A percentile compares a stretch with the other conserved stretches of the same genome.
phyloP scores from a whole-genome alignment of 2,888 invertebrate species.

The Lasioglossum lativentre region DNA sequence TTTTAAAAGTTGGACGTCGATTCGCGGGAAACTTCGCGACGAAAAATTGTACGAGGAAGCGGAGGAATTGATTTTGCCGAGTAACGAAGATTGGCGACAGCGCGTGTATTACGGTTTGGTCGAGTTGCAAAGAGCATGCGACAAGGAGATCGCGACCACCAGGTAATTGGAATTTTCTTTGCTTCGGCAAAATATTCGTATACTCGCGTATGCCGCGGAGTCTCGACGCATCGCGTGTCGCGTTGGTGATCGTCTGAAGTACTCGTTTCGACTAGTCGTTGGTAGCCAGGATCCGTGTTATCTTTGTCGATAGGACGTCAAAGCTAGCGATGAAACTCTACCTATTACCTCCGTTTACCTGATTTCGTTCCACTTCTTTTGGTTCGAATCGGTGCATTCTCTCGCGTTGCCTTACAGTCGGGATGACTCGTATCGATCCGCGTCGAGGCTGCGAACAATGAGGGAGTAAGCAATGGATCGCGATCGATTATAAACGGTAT shows the following conservation, averaged over 20 bases:
- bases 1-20: conserved; percentile 84
- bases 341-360: neutral
- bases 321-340: neutral
- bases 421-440: neutral
- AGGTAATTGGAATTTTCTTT: conserved; percentile 41
- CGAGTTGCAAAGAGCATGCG: conserved; percentile 87
- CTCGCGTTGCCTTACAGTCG: neutral
- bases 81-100: conserved; percentile 89
- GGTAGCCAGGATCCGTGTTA: neutral
- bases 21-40: conserved; percentile 50
- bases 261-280: neutral
- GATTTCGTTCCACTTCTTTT: neutral
- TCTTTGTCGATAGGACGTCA: neutral
- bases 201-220: neutral
- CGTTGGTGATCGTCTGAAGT: neutral
- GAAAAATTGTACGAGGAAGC: conserved; percentile 81
- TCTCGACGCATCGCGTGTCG: neutral
- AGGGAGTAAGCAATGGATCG: conserved; percentile 38
- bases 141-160: conserved; percentile 68
- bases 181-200: neutral
- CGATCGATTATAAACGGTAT: conserved; percentile 1
- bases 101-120: conserved; percentile 89
- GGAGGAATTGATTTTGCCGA: conserved; percentile 88
- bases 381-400: neutral
- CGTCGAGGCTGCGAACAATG: conserved; percentile 7